A percentile compares a stretch with the other conserved stretches of the same genome.
Conservation (phyloP, 2,797 vertebrate species). For the Streptopelia turtur region DNA sequence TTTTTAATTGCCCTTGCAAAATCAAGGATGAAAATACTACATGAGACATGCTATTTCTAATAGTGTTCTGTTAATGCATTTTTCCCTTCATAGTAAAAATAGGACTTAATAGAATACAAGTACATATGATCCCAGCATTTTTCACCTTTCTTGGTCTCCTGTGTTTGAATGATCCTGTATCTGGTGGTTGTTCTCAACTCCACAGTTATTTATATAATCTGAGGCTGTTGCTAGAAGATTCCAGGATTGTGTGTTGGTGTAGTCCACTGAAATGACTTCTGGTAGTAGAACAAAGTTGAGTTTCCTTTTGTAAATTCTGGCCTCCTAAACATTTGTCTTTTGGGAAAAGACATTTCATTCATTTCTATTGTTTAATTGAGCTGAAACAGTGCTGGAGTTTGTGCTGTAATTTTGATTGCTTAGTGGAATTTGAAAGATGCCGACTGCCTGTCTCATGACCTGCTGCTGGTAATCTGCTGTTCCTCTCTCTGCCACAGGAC, state of each 20-base stretch:
- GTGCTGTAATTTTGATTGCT: not conserved
- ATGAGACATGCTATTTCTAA: not conserved
- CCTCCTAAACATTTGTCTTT: not conserved
- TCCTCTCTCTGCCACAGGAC: not conserved
- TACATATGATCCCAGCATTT: not conserved
- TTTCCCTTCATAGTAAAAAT: not conserved
- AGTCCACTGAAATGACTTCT: not conserved
- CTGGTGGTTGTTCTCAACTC: not conserved
- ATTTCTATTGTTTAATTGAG: not conserved
- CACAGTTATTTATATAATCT: not conserved
- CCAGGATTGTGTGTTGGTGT: not conserved
- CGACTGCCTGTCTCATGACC: not conserved
- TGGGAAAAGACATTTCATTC: not conserved
- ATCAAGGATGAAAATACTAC: not conserved
- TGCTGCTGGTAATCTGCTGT: not conserved
- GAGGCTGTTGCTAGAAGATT: not conserved
- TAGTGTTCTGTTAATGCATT: not conserved
- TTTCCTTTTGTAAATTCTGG: not conserved
- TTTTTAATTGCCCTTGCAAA: not conserved
- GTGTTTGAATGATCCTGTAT: not conserved
- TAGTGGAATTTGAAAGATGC: not conserved
- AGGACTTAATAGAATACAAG: not conserved
- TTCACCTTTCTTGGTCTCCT: not conserved
- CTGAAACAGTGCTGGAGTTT: not conserved
- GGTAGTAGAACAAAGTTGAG: not conserved